Base-by-base conservation (phyloP, 2,113 vertebrate species). In the Apodemus sylvaticus region DNA sequence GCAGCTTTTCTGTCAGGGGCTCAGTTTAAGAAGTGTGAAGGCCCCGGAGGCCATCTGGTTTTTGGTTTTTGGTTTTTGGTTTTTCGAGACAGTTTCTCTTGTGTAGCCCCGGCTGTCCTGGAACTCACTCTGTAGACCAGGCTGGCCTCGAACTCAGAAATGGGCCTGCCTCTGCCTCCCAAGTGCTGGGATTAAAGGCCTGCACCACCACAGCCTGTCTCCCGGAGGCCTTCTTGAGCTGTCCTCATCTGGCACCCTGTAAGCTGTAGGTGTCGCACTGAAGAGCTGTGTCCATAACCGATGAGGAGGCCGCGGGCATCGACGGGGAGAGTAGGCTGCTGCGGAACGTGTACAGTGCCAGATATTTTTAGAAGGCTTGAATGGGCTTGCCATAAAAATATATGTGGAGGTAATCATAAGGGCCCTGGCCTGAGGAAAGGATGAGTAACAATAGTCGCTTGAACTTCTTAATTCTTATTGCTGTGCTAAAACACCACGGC, bases 251-350 rank as follows among this genome's bases (percentile, higher is more conserved):
- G 51, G 39, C 51, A 2, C 34, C 1, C 68, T 70, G 34, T 36
- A 3, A 0, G 5, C 31, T 55, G 5, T 31, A 19, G 2, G 62
- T 62, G 89, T 79, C 55, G 16, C 5, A 0, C 34, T 1, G 26
- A 26, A 14, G 16, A 3, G 39, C 60, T 5, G 0, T n/a, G 51
- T 70, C 12, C 26, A 7, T 4, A n/a, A 13, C 58, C 42, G 93
- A 3, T 48, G 26, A 77, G 45, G 55, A 64, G 17, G 60, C 86
- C 77, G 34, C 20, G 16, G 79, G 86, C 86, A 13, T 90, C 13
- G 51, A 78, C 90, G 12, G 45, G 45, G 86, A 55, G 19, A 29
- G 0, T 26, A 19, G 76, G 82, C 55, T 62, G 91, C 89, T 66
- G 34, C 93, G 64, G 53, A 45, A 17, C 81, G 0, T 8, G 0